phyloP scores from a whole-genome alignment of 1,140 invertebrate species.

The Ceratosolen solmsi region DNA sequence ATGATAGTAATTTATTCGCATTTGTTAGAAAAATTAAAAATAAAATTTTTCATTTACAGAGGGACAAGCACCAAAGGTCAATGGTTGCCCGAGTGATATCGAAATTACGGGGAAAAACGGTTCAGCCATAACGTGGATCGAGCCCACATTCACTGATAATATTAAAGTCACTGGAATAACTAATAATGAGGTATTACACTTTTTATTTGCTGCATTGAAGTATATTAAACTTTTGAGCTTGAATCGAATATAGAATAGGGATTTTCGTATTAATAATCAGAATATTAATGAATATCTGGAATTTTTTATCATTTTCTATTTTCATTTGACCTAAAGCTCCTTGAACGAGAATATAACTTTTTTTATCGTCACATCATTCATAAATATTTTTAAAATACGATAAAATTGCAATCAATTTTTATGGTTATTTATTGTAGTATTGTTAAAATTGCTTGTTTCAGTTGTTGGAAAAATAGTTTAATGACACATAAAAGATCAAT shows the following conservation, averaged over 20 bases:
- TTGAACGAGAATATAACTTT: not conserved
- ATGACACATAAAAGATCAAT: no score
- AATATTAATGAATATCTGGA: not conserved
- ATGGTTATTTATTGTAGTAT: no score
- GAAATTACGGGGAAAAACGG: constrained; percentile 65
- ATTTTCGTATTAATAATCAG: not conserved
- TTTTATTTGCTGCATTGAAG: not conserved
- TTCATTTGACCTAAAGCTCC: not conserved
- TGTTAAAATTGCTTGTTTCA: no score
- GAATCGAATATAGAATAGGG: not conserved
- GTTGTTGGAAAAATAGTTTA: no score
- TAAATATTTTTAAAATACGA: not conserved
- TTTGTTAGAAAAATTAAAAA: no score
- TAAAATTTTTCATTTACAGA: constrained; percentile 61
- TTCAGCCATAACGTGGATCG: constrained; percentile 74
- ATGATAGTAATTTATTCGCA: no score
- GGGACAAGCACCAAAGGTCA: constrained; percentile 70
- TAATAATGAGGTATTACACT: constrained; percentile 71
- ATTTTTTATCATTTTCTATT: not conserved
- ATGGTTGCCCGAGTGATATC: constrained; percentile 69
- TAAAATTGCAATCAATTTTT: not conserved
- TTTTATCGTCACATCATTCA: no score
- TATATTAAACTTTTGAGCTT: not conserved
- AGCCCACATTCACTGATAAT: constrained; percentile 77
- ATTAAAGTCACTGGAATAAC: constrained; percentile 72